Percentiles rank a stretch among this genome's conserved stretches.
Conservation (phyloP, 2,113 vertebrate genomes). For the Channa maculata region DNA sequence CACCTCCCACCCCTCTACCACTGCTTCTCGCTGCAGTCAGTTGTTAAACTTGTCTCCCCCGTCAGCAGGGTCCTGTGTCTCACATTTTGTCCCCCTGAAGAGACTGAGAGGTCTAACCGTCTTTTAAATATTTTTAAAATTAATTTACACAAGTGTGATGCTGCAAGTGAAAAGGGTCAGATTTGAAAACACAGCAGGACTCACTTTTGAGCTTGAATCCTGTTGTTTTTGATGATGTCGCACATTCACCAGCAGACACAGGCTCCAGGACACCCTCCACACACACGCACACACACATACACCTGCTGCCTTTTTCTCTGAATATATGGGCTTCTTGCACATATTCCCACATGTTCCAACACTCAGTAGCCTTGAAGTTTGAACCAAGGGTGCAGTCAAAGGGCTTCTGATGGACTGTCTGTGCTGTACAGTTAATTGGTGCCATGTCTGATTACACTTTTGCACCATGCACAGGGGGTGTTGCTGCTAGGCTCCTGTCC, state of each 20-base stretch:
- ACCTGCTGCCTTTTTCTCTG: conserved; percentile 32
- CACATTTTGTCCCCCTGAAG: conserved; percentile 9
- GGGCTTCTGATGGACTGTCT: conserved; percentile 50
- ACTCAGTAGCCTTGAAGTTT: conserved; percentile 57
- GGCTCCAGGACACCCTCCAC: conserved; percentile 22
- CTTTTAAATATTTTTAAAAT: conserved; percentile 32
- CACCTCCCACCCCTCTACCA: conserved; percentile 47
- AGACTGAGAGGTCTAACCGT: conserved; percentile 32
- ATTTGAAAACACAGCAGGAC: conserved; percentile 26
- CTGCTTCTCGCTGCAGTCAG: conserved; percentile 21
- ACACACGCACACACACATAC: conserved; percentile 14
- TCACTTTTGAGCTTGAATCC: conserved; percentile 25
- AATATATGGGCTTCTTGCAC: conserved; percentile 49
- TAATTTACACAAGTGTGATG: conserved; percentile 34
- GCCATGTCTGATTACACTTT: conserved; percentile 67
- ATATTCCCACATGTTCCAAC: conserved; percentile 59
- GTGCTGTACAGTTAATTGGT: conserved; percentile 60
- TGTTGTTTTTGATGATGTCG: conserved; percentile 29
- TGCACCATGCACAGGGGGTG: conserved; percentile 33
- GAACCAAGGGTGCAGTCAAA: conserved; percentile 55
- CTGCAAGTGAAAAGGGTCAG: conserved; percentile 9
- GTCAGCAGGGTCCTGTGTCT: conserved; percentile 29
- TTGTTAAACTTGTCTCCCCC: conserved; percentile 38
- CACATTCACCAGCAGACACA: conserved; percentile 14
- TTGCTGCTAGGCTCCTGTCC: conserved; percentile 56